Percentiles rank a stretch among this genome's conserved stretches.
These are phyloP conservation scores for Psittacula derbiana DNA, from an alignment of 2,797 vertebrate genomes.

Conservation along the genomic window DNA sequence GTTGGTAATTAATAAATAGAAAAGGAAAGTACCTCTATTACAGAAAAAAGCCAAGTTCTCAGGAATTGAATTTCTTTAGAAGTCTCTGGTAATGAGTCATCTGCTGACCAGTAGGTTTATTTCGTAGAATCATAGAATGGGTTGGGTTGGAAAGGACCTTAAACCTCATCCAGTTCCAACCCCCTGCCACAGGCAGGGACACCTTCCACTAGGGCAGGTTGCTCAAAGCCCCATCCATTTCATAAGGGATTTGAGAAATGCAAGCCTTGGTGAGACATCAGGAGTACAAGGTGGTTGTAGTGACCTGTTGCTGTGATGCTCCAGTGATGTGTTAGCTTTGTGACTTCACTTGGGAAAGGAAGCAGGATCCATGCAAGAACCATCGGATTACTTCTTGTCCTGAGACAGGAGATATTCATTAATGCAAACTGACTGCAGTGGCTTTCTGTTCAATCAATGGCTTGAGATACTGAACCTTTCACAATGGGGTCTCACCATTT, in stretches of 20 bases:
- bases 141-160: neutral
- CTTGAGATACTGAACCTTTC: neutral
- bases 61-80: conserved; percentile 2
- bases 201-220: neutral
- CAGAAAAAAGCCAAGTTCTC: neutral
- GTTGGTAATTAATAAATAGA: neutral
- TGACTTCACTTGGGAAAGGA: neutral
- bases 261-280: neutral
- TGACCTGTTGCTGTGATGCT: neutral
- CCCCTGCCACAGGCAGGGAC: neutral
- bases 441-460: neutral
- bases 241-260: neutral
- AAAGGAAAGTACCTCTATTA: conserved; percentile 29
- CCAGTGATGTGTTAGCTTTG: neutral
- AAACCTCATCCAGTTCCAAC: neutral
- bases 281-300: neutral
- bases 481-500: fast-evolving
- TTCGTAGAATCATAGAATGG: neutral
- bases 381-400: neutral
- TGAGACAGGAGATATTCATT: neutral
- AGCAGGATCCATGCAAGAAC: neutral
- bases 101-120: neutral
- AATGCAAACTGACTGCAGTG: fast-evolving
- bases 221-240: neutral
- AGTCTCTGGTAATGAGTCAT: neutral